Evolutionary conservation across 2,113 vertebrate species (phyloP).

Genomic region (Rafetus swinhoei): DNA sequence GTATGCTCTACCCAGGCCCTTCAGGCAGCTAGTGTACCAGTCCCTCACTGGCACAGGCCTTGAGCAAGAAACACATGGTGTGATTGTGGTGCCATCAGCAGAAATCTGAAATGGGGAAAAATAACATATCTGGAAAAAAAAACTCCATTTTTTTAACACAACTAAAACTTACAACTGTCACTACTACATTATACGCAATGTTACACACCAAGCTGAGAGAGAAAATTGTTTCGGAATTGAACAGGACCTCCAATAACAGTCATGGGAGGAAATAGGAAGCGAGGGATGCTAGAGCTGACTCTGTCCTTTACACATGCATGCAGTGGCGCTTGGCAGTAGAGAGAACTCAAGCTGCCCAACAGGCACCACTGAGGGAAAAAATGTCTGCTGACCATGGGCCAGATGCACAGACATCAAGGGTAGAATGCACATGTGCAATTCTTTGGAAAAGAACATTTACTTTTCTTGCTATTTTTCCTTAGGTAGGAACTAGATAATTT

Average conservation of each 20-base stretch:
- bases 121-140: neutral
- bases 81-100: neutral
- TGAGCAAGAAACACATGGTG: neutral
- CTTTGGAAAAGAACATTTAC: neutral
- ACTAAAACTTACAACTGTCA: neutral
- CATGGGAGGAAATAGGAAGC: neutral
- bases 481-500: neutral
- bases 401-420: neutral
- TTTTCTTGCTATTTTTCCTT: neutral
- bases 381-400: neutral
- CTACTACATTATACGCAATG: neutral
- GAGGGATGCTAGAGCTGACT: neutral
- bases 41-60: neutral
- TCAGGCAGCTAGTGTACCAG: neutral
- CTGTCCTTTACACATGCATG: neutral
- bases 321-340: neutral
- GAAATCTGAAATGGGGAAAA: neutral
- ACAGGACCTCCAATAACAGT: neutral
- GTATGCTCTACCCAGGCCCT: neutral
- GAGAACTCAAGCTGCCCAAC: neutral
- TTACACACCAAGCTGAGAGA: neutral
- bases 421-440: neutral
- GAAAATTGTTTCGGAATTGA: neutral
- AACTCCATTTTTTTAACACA: neutral
- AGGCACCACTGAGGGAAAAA: neutral